phyloP scores from a whole-genome alignment of 1,140 invertebrate species.

The Branchinecta lynchi region DNA sequence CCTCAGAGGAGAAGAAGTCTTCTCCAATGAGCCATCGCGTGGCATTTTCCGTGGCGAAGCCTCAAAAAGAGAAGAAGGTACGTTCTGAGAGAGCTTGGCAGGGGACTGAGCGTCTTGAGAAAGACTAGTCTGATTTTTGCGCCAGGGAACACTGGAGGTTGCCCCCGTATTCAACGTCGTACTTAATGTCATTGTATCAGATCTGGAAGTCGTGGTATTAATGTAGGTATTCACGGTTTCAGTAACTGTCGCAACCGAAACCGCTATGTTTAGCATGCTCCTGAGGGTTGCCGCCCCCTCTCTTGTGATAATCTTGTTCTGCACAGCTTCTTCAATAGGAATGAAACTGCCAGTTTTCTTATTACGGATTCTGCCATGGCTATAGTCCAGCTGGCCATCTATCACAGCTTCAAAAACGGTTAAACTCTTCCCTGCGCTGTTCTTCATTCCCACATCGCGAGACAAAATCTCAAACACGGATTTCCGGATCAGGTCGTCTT shows the following conservation, averaged over 20 bases:
- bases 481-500: constrained; percentile 40
- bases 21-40: too few relatives aligned
- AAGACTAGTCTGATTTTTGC: too few relatives aligned
- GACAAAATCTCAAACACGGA: constrained; percentile 71
- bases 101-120: too few relatives aligned
- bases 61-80: too few relatives aligned
- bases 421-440: constrained; percentile 50
- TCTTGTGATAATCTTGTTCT: constrained; percentile 60
- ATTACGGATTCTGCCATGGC: constrained; percentile 68
- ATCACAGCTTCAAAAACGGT: constrained; percentile 70
- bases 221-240: constrained; percentile 62
- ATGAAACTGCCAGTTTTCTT: constrained; percentile 53
- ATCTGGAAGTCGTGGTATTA: constrained; percentile 35
- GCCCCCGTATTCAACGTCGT: too few relatives aligned
- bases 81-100: too few relatives aligned
- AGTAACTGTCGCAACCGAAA: constrained; percentile 66
- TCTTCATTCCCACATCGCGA: constrained; percentile 56
- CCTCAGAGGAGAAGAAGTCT: too few relatives aligned
- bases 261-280: constrained; percentile 62
- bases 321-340: constrained; percentile 67
- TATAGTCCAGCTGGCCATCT: constrained; percentile 62
- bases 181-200: too few relatives aligned
- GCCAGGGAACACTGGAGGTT: too few relatives aligned
- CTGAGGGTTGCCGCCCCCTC: constrained; percentile 69
- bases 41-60: too few relatives aligned